phyloP scores from a whole-genome alignment of 2,113 vertebrate genomes.

The Triplophysa dalaica region DNA sequence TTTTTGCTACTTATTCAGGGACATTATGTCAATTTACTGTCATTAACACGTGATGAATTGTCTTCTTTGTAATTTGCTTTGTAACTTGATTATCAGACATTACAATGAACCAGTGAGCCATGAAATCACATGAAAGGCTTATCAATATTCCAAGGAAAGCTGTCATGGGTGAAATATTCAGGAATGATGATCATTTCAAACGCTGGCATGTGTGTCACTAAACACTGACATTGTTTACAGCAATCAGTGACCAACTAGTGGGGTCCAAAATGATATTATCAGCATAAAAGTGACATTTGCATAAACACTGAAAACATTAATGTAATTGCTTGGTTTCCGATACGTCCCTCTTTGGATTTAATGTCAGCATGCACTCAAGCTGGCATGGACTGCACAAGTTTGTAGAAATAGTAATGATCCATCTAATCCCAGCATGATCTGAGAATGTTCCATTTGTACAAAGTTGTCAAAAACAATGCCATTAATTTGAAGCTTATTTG shows the following conservation, averaged over 20 bases:
- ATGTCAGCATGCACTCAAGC: no score
- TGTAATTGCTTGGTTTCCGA: no score
- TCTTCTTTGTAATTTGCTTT: conserved; percentile 12
- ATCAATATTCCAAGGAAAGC: neutral
- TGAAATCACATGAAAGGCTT: neutral
- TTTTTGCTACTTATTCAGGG: conserved; percentile 5
- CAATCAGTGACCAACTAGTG: neutral
- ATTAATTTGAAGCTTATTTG: no score
- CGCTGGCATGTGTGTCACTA: neutral
- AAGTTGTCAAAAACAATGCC: no score
- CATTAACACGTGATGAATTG: neutral
- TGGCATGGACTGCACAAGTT: no score
- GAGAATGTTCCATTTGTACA: no score
- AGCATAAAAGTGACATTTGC: neutral
- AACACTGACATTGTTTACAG: neutral
- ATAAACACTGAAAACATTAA: neutral
- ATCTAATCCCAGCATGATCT: no score
- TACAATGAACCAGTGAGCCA: conserved; percentile 23
- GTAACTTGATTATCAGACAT: conserved; percentile 10
- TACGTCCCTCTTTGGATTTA: no score
- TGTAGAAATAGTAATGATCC: no score
- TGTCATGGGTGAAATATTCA: neutral
- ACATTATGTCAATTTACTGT: neutral
- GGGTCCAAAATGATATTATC: neutral
- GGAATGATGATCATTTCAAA: neutral